Evolutionary conservation across 2,888 invertebrate species (phyloP).

Genomic region (Tetheella fluctuosa): DNA sequence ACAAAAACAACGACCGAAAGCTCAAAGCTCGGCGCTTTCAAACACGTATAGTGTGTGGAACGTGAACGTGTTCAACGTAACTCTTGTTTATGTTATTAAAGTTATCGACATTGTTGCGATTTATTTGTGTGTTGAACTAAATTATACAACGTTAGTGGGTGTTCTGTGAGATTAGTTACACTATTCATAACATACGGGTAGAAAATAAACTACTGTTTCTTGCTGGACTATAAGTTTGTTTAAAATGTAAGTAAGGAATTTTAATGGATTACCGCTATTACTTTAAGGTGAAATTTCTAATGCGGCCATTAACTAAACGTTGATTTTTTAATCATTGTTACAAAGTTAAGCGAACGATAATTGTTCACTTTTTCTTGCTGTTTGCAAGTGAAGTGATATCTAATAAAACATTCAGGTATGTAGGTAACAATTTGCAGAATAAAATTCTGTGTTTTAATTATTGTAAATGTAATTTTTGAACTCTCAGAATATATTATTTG

Average conservation of each 20-base stretch:
- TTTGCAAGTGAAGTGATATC: neutral
- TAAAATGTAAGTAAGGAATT: constrained; percentile 44
- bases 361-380: neutral
- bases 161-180: constrained; percentile 37
- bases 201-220: constrained; percentile 35
- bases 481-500: neutral
- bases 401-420: neutral
- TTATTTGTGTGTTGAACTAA: constrained; percentile 58
- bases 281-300: neutral
- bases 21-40: constrained; percentile 53
- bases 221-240: constrained; percentile 17
- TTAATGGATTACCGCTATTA: constrained; percentile 9
- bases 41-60: constrained; percentile 40
- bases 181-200: constrained; percentile 39
- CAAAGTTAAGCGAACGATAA: neutral
- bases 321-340: neutral
- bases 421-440: neutral
- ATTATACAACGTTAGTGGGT: constrained; percentile 33
- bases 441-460: neutral
- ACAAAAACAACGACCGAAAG: constrained; percentile 65
- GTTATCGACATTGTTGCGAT: constrained; percentile 61
- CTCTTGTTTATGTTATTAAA: constrained; percentile 58
- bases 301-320: neutral
- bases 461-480: neutral
- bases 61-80: constrained; percentile 37